Base-by-base conservation (phyloP, 2,113 vertebrate species). In the Ammodytes marinus region DNA sequence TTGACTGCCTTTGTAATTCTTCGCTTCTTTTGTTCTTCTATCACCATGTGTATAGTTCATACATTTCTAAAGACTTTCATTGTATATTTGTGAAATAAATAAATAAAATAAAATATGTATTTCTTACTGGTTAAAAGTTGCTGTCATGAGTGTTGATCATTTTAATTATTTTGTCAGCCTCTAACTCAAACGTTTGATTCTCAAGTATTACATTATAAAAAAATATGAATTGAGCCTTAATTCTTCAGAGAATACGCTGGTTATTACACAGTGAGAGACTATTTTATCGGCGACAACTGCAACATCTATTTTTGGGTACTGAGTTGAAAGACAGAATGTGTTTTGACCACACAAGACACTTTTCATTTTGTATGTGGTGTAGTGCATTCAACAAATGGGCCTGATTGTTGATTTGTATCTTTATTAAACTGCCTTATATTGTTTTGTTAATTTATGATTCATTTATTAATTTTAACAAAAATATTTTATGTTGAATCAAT, bases 71-170 rank as follows among this genome's bases (percentile, higher is more conserved):
- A 77, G 6, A 61, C 4, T 35, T 47, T 15, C 8, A 69, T 5
- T 8, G 10, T 61, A 12, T 76, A 58, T 77, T 79, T 76, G 46
- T 69, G 14, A 43, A 71, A 60, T 71, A 50, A 73, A 63, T 80
- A 76, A 86, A 81, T 57, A 3, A 67, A 65, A 65, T 1, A 76
- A 67, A 65, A 65, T 1, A 76, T 82, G 46, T 83, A 65, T 82
- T 82, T 86, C 37, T 69, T 74, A 79, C 12, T 7, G 5, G 0
- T 61, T 60, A 27, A 17, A 74, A 63, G 4, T 13, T 68, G 19
- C 27, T 27, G 27, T 27, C 27, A 27, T 50, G 10, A 43, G 57
- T 4, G 63, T 1, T 71, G 61, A 3, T 65, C 58, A 53, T 80
- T 65, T 40, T 35, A 43, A 2, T 60, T 45, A 61, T 19, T 55